A percentile compares a stretch with the other conserved stretches of the same genome.
Evolutionary conservation across 2,888 invertebrate species (phyloP).

Genomic region (Lithophane socia): DNA sequence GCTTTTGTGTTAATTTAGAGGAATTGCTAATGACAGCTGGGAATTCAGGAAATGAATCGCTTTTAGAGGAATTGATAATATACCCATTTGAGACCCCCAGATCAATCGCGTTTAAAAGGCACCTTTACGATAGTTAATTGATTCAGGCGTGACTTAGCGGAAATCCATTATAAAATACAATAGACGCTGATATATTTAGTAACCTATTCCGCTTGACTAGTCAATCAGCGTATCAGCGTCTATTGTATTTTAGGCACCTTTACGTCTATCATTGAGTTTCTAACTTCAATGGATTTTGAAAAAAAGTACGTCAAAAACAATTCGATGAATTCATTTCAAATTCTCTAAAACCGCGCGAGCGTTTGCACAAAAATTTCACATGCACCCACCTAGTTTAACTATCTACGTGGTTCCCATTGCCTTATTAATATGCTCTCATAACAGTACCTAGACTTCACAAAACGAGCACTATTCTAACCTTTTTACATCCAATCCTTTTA

Average conservation of each 20-base stretch:
- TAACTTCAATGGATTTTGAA: not conserved
- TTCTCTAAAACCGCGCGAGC: not conserved
- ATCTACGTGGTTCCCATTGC: constrained; percentile 24
- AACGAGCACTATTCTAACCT: constrained; percentile 54
- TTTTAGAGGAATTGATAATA: too few relatives aligned
- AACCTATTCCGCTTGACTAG: too few relatives aligned
- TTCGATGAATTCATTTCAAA: not conserved
- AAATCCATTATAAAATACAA: too few relatives aligned
- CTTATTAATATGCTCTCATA: constrained; percentile 47
- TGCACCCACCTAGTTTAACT: constrained; percentile 1
- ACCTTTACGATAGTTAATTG: too few relatives aligned
- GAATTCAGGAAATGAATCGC: too few relatives aligned
- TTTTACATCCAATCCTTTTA: constrained; percentile 77
- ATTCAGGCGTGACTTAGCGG: too few relatives aligned
- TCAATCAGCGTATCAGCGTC: too few relatives aligned
- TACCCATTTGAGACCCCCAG: not conserved
- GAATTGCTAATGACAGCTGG: too few relatives aligned
- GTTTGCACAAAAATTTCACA: constrained; percentile 11
- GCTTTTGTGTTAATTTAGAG: too few relatives aligned
- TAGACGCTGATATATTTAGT: too few relatives aligned
- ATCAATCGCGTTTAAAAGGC: not conserved
- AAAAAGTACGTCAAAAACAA: not conserved
- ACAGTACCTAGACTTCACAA: constrained; percentile 36
- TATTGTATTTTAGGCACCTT: too few relatives aligned
- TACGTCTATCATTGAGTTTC: not conserved